These are phyloP conservation scores for Pseudomyrmex dendroicus DNA, from an alignment of 1,140 invertebrate species.

Conservation along the genomic window DNA sequence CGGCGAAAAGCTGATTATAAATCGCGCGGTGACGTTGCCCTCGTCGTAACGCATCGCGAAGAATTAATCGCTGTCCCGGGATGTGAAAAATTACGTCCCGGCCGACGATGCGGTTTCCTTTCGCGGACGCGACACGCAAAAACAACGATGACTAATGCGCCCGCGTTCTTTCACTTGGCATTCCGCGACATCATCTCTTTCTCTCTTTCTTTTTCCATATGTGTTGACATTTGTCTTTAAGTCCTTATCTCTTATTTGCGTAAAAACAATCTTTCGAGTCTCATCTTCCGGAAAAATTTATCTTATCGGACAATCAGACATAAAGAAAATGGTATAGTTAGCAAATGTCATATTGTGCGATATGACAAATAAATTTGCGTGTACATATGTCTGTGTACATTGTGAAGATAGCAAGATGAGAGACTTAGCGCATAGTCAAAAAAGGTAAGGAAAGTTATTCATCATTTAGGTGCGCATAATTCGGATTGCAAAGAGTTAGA, in stretches of 20 bases:
- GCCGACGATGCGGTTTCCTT: constrained; percentile 49
- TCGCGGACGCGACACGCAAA: constrained; percentile 43
- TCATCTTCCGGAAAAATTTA: background rate
- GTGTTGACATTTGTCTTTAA: background rate
- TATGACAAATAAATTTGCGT: constrained; percentile 40
- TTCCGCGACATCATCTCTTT: constrained; percentile 47
- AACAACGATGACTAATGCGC: constrained; percentile 51
- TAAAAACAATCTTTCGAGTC: background rate
- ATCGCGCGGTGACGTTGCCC: constrained; percentile 52
- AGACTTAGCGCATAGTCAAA: constrained; percentile 7
- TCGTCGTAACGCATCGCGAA: constrained; percentile 12
- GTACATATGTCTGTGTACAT: constrained; percentile 15
- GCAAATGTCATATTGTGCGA: background rate
- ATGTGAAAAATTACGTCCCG: constrained; percentile 56
- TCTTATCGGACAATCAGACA: constrained; percentile 1
- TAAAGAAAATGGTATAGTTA: background rate
- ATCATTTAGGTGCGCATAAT: constrained; percentile 79
- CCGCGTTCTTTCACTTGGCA: constrained; percentile 25
- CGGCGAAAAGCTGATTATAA: constrained; percentile 64
- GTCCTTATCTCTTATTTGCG: background rate
- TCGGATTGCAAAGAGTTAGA: constrained; percentile 64
- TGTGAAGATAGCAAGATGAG: constrained; percentile 11
- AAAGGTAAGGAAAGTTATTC: constrained; percentile 67
- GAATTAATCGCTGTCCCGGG: constrained; percentile 59
- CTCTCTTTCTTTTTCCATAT: background rate